Conservation (phyloP, 1,140 invertebrate genomes). For the Drosophila paulistorum region DNA sequence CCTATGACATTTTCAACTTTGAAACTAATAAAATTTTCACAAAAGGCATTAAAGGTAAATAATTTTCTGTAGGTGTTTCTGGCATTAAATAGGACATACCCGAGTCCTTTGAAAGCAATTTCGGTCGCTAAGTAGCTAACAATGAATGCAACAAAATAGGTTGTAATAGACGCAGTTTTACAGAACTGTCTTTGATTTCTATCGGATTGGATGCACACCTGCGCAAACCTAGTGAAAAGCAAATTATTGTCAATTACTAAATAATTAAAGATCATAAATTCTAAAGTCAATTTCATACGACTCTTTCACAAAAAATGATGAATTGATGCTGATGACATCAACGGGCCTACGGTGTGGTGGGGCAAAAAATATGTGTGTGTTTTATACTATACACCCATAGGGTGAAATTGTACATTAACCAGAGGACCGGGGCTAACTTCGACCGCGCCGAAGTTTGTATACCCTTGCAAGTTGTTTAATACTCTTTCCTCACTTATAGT, state of each 20-base stretch:
- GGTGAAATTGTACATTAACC: no score
- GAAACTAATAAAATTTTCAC: not conserved
- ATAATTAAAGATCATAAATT: constrained; percentile 53
- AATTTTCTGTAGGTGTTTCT: constrained; percentile 45
- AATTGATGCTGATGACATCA: no score
- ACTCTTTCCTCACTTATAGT: no score
- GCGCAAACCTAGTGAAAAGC: constrained; percentile 38
- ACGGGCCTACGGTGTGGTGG: no score
- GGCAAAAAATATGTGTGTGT: no score
- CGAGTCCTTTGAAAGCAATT: constrained; percentile 54
- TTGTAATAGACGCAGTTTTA: constrained; percentile 28
- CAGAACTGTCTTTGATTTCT: constrained; percentile 26
- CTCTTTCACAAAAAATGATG: not conserved
- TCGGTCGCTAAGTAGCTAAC: constrained; percentile 58
- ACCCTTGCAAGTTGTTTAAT: no score
- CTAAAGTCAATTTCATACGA: constrained; percentile 38
- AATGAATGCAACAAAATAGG: constrained; percentile 47
- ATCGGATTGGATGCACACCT: constrained; percentile 28
- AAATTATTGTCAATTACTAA: constrained; percentile 55
- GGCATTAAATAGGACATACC: constrained; percentile 36
- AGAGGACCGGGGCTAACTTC: no score
- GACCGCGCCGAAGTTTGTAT: no score
- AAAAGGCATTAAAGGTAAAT: constrained; percentile 30
- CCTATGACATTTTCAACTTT: constrained; percentile 50
- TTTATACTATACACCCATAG: no score